phyloP scores from a whole-genome alignment of 2,888 invertebrate species.

The Calephelis perditalis region DNA sequence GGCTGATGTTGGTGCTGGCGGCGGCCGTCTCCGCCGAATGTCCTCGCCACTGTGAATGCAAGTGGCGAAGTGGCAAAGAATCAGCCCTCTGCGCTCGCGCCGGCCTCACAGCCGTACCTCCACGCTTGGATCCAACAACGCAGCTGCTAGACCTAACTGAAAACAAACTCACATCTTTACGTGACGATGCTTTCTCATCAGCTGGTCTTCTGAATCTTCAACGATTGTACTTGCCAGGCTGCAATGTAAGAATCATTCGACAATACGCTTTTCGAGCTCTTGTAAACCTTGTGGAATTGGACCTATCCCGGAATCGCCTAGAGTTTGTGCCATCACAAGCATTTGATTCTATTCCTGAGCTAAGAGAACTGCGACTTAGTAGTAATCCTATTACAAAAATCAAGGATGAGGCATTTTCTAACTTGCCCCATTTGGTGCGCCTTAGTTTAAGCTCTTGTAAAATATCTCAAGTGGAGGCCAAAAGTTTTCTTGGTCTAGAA shows the following conservation, averaged over 20 bases:
- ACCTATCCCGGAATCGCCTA: slow-evolving; percentile 86
- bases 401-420: slow-evolving; percentile 82
- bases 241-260: slow-evolving; percentile 83
- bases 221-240: slow-evolving; percentile 85
- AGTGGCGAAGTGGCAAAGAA: slow-evolving; percentile 93
- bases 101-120: slow-evolving; percentile 85
- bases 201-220: slow-evolving; percentile 89
- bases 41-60: slow-evolving; percentile 89
- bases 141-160: slow-evolving; percentile 88
- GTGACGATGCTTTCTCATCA: slow-evolving; percentile 85
- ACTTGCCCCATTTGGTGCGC: slow-evolving; percentile 82
- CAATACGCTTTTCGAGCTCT: slow-evolving; percentile 86
- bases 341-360: slow-evolving; percentile 84
- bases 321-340: slow-evolving; percentile 84
- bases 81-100: slow-evolving; percentile 88
- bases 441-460: slow-evolving; percentile 86
- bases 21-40: slow-evolving; percentile 81
- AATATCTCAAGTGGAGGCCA: slow-evolving; percentile 81
- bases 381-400: slow-evolving; percentile 87
- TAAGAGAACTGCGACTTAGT: slow-evolving; percentile 85
- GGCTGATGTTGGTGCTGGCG: slow-evolving; percentile 64
- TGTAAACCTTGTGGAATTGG: slow-evolving; percentile 89
- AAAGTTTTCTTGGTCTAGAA: slow-evolving; percentile 85
- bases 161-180: slow-evolving; percentile 82
- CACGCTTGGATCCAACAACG: slow-evolving; percentile 85